These are phyloP conservation scores for Ormyrus labotus DNA, from an alignment of 2,888 invertebrate genomes.

Conservation along the genomic window DNA sequence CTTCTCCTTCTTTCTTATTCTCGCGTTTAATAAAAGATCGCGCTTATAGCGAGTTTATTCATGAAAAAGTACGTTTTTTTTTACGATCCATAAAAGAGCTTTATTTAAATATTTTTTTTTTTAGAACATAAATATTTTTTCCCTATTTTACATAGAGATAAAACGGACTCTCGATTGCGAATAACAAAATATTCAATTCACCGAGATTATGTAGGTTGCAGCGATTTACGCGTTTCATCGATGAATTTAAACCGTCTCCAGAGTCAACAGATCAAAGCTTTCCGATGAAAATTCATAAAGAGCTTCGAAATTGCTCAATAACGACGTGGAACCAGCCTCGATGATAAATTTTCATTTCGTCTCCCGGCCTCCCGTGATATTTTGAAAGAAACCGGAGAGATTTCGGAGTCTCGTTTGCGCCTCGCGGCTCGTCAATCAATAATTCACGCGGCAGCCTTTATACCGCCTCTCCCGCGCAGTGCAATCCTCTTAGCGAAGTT, in stretches of 20 bases:
- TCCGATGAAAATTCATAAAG: conserved; percentile 20
- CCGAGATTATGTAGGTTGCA: background rate
- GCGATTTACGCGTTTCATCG: background rate
- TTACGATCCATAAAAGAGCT: background rate
- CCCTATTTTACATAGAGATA: no score
- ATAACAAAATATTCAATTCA: no score
- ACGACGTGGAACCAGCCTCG: no score
- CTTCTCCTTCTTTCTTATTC: background rate
- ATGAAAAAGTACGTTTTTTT: conserved; percentile 2
- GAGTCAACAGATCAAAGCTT: background rate
- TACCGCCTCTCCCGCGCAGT: background rate
- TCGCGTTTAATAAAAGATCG: conserved; percentile 3
- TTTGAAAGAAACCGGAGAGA: no score
- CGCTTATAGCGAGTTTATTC: conserved; percentile 4
- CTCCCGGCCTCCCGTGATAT: no score
- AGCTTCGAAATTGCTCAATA: background rate
- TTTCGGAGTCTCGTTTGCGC: no score
- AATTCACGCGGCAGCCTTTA: no score
- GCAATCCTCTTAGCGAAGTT: conserved; percentile 39
- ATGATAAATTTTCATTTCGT: no score
- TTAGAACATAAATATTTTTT: no score
- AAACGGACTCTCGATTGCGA: no score
- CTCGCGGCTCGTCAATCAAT: no score
- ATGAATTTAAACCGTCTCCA: conserved; percentile 12
- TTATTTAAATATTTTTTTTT: no score